These are phyloP conservation scores for Thripadectes ignobilis DNA, from an alignment of 2,797 vertebrate genomes.

Conservation along the genomic window DNA sequence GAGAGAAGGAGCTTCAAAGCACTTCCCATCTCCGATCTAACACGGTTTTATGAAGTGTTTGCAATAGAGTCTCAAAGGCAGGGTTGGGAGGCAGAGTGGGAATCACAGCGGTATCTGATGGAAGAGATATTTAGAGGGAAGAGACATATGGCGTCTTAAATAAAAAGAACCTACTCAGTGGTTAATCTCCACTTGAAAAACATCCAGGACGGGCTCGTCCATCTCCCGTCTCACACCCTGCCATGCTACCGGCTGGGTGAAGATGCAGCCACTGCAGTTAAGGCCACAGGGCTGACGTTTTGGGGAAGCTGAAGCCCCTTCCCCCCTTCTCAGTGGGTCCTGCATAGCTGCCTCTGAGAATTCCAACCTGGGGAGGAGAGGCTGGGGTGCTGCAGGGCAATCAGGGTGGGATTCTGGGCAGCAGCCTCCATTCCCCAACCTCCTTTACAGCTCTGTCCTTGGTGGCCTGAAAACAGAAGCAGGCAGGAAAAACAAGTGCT, in stretches of 20 bases:
- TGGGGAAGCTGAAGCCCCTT: not conserved
- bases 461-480: not conserved
- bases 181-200: constrained; percentile 62
- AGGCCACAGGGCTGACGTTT: fast-evolving
- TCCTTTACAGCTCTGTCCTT: not conserved
- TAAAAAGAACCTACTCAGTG: constrained; percentile 52
- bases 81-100: constrained; percentile 41
- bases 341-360: not conserved
- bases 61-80: constrained; percentile 8
- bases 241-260: not conserved
- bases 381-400: fast-evolving
- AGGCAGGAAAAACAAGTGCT: not conserved
- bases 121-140: constrained; percentile 61
- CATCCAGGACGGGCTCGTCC: constrained; percentile 24
- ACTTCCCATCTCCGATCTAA: not conserved
- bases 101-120: constrained; percentile 40
- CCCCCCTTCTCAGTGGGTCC: not conserved
- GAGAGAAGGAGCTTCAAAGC: not conserved
- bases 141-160: constrained; percentile 65
- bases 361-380: not conserved
- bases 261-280: not conserved
- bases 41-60: not conserved
- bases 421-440: not conserved
- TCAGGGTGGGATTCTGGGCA: not conserved
- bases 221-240: not conserved